These are phyloP conservation scores for Pygathrix nemaeus DNA, from an alignment of 2,113 vertebrate genomes.

Conservation along the genomic window DNA sequence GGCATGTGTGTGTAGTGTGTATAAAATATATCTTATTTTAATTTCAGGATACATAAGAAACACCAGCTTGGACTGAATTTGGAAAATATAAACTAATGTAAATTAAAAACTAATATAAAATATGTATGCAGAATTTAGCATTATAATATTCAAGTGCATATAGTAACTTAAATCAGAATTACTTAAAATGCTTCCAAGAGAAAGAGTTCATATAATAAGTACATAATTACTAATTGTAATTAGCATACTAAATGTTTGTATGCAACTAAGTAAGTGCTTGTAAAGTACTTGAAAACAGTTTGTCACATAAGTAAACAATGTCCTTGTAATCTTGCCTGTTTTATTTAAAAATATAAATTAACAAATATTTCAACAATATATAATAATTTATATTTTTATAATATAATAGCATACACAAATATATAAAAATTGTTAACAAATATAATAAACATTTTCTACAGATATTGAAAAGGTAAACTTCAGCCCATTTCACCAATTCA, in stretches of 20 bases:
- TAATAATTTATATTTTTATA: not conserved
- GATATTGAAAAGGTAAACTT: not conserved
- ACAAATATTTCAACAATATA: not conserved
- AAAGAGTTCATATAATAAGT: conserved; percentile 34
- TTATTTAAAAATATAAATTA: conserved; percentile 1
- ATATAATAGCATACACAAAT: not conserved
- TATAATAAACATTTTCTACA: not conserved
- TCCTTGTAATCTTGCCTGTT: not conserved
- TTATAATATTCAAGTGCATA: conserved; percentile 18
- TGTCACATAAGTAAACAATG: not conserved
- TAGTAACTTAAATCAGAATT: conserved; percentile 14
- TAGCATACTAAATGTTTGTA: conserved; percentile 35
- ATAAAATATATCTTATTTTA: not conserved
- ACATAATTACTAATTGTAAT: conserved; percentile 29
- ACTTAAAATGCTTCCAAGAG: conserved; percentile 26
- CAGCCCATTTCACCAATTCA: not conserved
- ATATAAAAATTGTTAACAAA: not conserved
- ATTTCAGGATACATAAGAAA: not conserved
- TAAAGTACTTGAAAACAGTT: not conserved
- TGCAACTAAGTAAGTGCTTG: not conserved
- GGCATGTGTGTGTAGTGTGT: not conserved
- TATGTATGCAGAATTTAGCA: not conserved
- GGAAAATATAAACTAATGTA: not conserved
- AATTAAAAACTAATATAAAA: conserved; percentile 7
- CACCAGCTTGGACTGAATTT: not conserved